phyloP scores from a whole-genome alignment of 2,797 vertebrate genomes.

The Tapirus indicus region DNA sequence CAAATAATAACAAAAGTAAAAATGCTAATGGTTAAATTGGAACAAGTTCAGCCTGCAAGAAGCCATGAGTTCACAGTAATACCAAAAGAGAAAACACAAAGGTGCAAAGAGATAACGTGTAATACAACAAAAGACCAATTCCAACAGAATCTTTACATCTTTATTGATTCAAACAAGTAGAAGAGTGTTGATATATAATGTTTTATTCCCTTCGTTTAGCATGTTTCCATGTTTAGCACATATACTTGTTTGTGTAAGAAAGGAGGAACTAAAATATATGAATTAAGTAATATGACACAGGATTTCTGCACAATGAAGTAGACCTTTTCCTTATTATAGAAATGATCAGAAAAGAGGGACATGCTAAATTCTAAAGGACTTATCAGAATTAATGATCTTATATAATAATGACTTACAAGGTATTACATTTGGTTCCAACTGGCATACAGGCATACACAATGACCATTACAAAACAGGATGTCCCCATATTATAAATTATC shows the following conservation, averaged over 20 bases:
- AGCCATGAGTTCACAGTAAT: background rate
- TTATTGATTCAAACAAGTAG: background rate
- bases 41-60: background rate
- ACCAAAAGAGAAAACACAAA: slow-evolving; percentile 34
- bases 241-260: background rate
- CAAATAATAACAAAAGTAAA: background rate
- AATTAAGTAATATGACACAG: background rate
- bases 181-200: background rate
- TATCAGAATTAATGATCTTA: background rate
- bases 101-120: background rate
- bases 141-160: background rate
- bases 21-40: background rate
- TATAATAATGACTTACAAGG: background rate
- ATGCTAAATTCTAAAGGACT: background rate
- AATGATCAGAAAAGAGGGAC: background rate
- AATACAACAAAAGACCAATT: background rate
- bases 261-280: background rate
- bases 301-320: background rate
- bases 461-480: background rate
- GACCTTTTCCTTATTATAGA: background rate
- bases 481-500: background rate
- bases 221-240: background rate
- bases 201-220: slow-evolving; percentile 5
- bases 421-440: background rate
- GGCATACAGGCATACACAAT: background rate